Conservation (phyloP, 1,140 invertebrate genomes). For the Drosophila paulistorum region DNA sequence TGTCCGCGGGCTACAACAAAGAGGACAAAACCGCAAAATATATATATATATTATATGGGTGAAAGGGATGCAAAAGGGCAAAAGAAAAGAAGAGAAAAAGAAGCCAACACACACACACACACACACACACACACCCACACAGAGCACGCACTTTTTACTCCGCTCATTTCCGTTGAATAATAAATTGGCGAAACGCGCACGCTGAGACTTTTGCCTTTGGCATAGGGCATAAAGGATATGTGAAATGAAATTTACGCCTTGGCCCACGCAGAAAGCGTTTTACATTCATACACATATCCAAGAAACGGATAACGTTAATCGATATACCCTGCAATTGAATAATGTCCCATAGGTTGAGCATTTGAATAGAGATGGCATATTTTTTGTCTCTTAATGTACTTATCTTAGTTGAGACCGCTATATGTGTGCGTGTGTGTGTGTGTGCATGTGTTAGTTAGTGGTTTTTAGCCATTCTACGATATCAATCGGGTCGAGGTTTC, state of each 20-base stretch:
- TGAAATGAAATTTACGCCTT: constrained; percentile 49
- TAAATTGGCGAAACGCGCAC: constrained; percentile 48
- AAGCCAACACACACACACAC: constrained; percentile 20
- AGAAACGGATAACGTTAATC: constrained; percentile 24
- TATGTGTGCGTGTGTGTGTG: not conserved
- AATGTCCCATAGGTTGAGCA: not conserved
- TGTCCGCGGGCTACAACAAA: constrained; percentile 60
- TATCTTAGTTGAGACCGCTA: not conserved
- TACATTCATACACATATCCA: constrained; percentile 9
- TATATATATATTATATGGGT: not conserved
- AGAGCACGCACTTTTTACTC: constrained; percentile 34
- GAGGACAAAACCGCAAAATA: constrained; percentile 37
- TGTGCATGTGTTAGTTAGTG: not conserved
- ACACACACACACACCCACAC: not conserved
- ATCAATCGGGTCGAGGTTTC: constrained; percentile 1
- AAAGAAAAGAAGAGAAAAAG: not conserved
- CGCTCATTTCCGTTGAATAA: constrained; percentile 71
- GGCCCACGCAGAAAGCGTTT: not conserved
- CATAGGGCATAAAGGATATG: constrained; percentile 17
- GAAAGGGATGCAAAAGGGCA: not conserved
- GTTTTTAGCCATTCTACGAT: not conserved
- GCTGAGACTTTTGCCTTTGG: constrained; percentile 17
- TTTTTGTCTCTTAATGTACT: not conserved
- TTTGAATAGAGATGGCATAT: not conserved
- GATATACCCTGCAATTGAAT: constrained; percentile 11